These are phyloP conservation scores for Phataginus tetradactyla DNA, from an alignment of 2,797 vertebrate species.

Conservation along the genomic window DNA sequence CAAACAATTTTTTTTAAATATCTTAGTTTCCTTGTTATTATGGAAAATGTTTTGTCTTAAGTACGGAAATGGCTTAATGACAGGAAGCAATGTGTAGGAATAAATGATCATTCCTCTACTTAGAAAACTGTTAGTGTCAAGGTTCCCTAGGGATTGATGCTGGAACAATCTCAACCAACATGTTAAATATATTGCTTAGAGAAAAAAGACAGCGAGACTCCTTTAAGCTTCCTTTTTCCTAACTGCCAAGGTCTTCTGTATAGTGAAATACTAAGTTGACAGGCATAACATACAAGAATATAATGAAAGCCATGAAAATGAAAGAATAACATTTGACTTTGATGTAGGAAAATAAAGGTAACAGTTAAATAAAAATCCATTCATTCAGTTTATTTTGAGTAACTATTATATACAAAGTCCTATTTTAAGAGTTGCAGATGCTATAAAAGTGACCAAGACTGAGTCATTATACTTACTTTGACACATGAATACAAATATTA, in stretches of 20 bases:
- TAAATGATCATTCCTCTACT: slow-evolving; percentile 69
- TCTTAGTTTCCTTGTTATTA: slow-evolving; percentile 67
- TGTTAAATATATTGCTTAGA: not conserved
- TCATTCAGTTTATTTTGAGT: not conserved
- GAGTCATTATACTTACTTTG: not conserved
- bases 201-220: not conserved
- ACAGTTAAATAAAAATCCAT: not conserved
- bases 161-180: not conserved
- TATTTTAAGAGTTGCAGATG: not conserved
- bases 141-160: not conserved
- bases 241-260: not conserved
- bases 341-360: slow-evolving; percentile 33
- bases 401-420: not conserved
- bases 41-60: slow-evolving; percentile 70
- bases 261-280: not conserved
- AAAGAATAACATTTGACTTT: not conserved
- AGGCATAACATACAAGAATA: not conserved
- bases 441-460: not conserved
- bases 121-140: slow-evolving; percentile 54
- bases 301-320: slow-evolving; percentile 15
- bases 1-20: slow-evolving; percentile 24
- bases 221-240: not conserved
- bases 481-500: not conserved
- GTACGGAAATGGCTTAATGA: slow-evolving; percentile 66
- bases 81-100: slow-evolving; percentile 76